Base-by-base conservation (phyloP, 92 coral and sea anemone genomes). In the Heliopora coerulea region DNA sequence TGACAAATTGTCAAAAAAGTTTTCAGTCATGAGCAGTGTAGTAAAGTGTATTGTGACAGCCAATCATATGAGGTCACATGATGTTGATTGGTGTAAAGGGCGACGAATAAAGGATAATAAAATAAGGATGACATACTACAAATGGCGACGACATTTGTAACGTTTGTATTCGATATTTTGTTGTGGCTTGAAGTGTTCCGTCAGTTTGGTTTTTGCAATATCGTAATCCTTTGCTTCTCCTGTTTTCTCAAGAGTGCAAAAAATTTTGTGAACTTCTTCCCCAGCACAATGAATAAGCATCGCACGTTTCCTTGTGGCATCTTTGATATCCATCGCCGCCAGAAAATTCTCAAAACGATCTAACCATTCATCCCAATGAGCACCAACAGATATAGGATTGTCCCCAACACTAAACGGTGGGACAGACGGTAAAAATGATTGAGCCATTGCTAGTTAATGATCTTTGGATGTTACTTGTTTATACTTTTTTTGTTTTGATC, bases 271-370 rank as follows among this genome's bases (percentile, higher is more conserved):
- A 17, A 77, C 74, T 48, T 63, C 40, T 31, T 77, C 81, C 6
- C 81, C 81, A 1, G 81, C 52, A 31, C 33, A 77, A 41, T 77
- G 74, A n/a, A 77, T 21, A 10, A 77, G 13, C 74, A 77, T 19
- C 30, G 81, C 81, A 24, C 81, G 73, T 77, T 77, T 56, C 2
- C 74, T 56, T 41, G 67, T 59, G 27, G 61, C 50, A 24, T 57
- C 70, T 9, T 33, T 74, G 58, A 74, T 17, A 56, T 74, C 41
- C 31, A 77, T 40, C 1, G 81, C 81, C 0, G 39, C 30, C 4
- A 77, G 32, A 27, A 62, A n/a, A n/a, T n/a, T n/a, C n/a, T n/a
- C n/a, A n/a, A n/a, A n/a, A n/a, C n/a, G n/a, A n/a, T n/a, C n/a
- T 62, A 21, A 13, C 81, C 74, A 77, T 39, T 75, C 65, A 3